Conservation (phyloP, 64 coral and sea anemone genomes). For the Orbicella faveolata region DNA sequence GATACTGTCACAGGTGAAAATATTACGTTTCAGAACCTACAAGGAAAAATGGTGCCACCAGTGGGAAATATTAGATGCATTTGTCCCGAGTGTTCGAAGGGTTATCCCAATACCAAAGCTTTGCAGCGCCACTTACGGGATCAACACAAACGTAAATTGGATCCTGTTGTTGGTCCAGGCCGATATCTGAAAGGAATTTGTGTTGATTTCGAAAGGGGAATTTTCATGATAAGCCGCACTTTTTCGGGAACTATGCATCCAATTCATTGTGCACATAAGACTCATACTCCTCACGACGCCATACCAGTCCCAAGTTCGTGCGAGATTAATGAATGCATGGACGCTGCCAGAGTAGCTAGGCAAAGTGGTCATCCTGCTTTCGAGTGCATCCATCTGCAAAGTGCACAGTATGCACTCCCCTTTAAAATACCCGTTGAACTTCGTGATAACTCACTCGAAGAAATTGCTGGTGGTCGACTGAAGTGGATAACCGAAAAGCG, state of each 20-base stretch:
- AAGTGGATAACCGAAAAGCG: constrained; percentile 17
- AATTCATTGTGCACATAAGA: constrained; percentile 18
- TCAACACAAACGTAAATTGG: constrained; percentile 12
- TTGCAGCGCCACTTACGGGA: constrained; percentile 26
- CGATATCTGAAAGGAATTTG: constrained; percentile 11
- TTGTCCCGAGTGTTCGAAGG: background rate
- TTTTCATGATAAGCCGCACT: constrained; percentile 29
- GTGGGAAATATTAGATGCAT: background rate
- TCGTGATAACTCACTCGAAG: background rate
- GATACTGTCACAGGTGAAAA: too few species aligned
- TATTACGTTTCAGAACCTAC: too few species aligned
- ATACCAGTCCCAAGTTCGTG: background rate
- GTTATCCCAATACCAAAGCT: background rate
- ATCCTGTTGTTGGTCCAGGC: background rate
- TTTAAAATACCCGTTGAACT: background rate
- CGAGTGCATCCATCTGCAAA: constrained; percentile 2
- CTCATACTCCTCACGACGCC: background rate
- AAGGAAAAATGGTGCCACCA: too few species aligned
- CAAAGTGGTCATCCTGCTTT: constrained; percentile 32
- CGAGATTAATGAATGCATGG: constrained; percentile 5
- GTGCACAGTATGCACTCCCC: background rate
- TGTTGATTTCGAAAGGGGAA: constrained; percentile 27
- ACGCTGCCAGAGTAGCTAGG: constrained; percentile 6
- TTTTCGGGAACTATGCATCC: constrained; percentile 10
- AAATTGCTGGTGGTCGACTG: background rate